Evolutionary conservation across 2,113 vertebrate species (phyloP).

Genomic region (Ochotona princeps): DNA sequence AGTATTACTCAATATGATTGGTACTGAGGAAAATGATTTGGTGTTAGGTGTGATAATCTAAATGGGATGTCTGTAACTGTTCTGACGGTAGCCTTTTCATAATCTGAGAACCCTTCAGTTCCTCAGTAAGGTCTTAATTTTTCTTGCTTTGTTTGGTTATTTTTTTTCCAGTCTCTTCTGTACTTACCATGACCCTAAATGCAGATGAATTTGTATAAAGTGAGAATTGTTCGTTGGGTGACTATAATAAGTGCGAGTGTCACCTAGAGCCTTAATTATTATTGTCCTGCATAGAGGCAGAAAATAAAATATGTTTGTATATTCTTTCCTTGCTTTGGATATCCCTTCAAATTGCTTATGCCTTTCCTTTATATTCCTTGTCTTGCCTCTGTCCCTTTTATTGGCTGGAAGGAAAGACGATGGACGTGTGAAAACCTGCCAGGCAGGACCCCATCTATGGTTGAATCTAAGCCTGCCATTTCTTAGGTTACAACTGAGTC

Average conservation of each 20-base stretch:
- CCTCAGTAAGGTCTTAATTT: neutral
- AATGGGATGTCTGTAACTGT: neutral
- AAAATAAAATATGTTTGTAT: neutral
- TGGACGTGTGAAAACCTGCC: neutral
- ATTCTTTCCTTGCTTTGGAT: neutral
- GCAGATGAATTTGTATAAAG: neutral
- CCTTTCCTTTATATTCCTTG: neutral
- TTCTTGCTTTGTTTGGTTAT: neutral
- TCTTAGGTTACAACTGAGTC: neutral
- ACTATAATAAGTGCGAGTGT: neutral
- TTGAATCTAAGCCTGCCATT: neutral
- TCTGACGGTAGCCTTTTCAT: neutral
- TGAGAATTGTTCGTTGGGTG: neutral
- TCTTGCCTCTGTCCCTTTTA: conserved; percentile 16
- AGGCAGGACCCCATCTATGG: neutral
- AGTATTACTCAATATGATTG: neutral
- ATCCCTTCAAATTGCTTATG: neutral
- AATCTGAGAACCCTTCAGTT: neutral
- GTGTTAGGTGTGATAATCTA: neutral
- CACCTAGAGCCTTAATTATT: neutral
- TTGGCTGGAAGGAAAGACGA: neutral
- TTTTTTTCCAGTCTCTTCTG: neutral
- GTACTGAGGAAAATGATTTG: conserved; percentile 19
- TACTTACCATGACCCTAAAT: neutral
- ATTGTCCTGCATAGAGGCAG: neutral